Evolutionary conservation across 2,113 vertebrate species (phyloP), one percentile per base, ranked within the genome.

Genomic region (Pollachius pollachius): DNA sequence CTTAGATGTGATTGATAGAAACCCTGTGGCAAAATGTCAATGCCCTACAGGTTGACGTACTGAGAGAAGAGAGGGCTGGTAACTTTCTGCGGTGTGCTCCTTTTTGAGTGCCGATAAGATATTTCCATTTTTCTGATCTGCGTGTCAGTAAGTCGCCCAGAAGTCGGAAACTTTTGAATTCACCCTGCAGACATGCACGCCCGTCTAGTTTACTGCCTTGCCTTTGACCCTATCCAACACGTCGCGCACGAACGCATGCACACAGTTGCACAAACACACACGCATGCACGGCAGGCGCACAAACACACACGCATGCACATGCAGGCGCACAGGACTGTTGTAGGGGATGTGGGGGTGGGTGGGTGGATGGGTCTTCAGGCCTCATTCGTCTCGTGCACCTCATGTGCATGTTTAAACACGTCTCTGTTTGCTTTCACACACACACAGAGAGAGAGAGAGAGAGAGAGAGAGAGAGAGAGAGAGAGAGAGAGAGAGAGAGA

Each of bases 381-480:
- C 15, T 48, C 2, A 48, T 48, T 9, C 8, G 41, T 13, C 41
- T 48, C 12, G 41, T 48, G 41, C 37, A 41, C 37, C 37, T 41
- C 37, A 41, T 57, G 64, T 37, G 74, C 62, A 72, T 86, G 74
- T 85, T 80, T 82, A 74, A 82, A 78, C 82, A 84, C 71, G 72
- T 63, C 65, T 88, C 65, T 88, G 83, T 88, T 87, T 88, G 82
- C 86, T 61, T 52, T 82, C 83, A 85, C 76, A 77, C 21, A 13
- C 8, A 48, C 9, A 59, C 34, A 69, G 71, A 78, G 70, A 75
- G 71, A 11, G 37, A 67, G 63, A 77, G 77, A 76, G 7, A 57
- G 76, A 71, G 63, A 65, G 68, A 56, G 69, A 37, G 70, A 57
- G 62, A 12, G 81, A 75, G 64, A 73, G 74, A 48, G 41, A 48